Conservation (phyloP, 1,140 invertebrate genomes). For the Nylanderia fulva region DNA sequence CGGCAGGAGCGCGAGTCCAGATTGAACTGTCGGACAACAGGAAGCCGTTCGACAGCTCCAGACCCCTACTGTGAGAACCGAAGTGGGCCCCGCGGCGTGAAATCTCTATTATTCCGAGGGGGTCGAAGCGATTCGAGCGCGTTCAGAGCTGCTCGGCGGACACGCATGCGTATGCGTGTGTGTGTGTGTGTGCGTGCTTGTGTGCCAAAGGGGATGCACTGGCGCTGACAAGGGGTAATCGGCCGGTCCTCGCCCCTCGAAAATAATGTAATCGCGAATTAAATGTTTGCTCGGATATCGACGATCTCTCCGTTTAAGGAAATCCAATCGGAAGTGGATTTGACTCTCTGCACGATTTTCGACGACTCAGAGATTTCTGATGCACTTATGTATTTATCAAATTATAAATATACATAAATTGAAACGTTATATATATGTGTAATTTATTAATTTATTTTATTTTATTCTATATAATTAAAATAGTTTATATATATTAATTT, state of each 20-base stretch:
- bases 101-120: constrained; percentile 85
- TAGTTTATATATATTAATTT: too few relatives aligned
- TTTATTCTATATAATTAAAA: too few relatives aligned
- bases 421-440: neutral
- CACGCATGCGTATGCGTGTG: constrained; percentile 35
- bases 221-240: constrained; percentile 79
- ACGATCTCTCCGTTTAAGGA: constrained; percentile 33
- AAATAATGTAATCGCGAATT: constrained; percentile 84
- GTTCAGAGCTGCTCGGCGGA: constrained; percentile 54
- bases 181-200: constrained; percentile 36
- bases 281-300: constrained; percentile 80
- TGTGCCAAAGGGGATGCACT: constrained; percentile 70
- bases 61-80: constrained; percentile 85
- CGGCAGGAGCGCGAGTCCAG: neutral
- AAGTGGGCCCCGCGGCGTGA: constrained; percentile 84
- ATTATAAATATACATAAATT: neutral
- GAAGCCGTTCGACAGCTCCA: constrained; percentile 56
- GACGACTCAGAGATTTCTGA: neutral
- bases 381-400: constrained; percentile 1
- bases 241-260: constrained; percentile 69
- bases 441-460: neutral
- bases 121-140: constrained; percentile 73
- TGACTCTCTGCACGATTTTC: neutral
- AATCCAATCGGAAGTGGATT: constrained; percentile 26
- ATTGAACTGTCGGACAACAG: constrained; percentile 70